Base-by-base conservation (phyloP, 2,113 vertebrate genomes). In the Danio rerio region DNA sequence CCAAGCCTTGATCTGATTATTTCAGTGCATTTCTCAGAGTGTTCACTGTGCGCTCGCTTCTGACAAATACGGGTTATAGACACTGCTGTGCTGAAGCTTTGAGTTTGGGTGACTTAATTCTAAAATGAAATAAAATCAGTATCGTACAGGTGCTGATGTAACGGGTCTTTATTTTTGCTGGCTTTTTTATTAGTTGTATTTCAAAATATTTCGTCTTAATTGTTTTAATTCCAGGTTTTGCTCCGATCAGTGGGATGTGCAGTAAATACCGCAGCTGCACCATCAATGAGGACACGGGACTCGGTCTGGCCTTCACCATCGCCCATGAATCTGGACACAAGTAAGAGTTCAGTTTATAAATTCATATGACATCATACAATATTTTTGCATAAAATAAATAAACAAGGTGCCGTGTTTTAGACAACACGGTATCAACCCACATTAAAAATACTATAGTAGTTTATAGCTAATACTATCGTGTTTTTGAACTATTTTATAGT, bases 321-420 rank as follows among this genome's bases (percentile, higher is more conserved):
- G 96, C 96, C 9, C 96, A 97, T 10, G 96, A 97, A 88, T 97
- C 96, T 9, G 96, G 96, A 86, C 96, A 97, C 92, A 97, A 97
- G 96, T 97, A 93, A 94, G 93, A 80, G 0, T 9, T 16, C 2
- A 12, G 9, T 56, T 65, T 15, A 69, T 15, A 8, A 52, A 31
- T 3, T 31, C 1, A 31, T 31, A 31, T 31, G 31, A 31, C 31
- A 31, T 31, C 31, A 31, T 31, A 31, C 3, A 31, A 31, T 3
- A 31, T 31, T 31, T 31, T 31, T 31, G 31, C 31, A 31, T 31
- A 31, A 31, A 31, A 31, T 31, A 31, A 31, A 1, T 31, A 31
- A 31, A 31, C 31, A 31, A 31, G 31, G 31, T 31, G 31, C 31
- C 31, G 3, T 31, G 31, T 31, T 31, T 31, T 2, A 31, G 31